phyloP scores from a whole-genome alignment of 1,140 invertebrate genomes.

The Drosophila arawakana region DNA sequence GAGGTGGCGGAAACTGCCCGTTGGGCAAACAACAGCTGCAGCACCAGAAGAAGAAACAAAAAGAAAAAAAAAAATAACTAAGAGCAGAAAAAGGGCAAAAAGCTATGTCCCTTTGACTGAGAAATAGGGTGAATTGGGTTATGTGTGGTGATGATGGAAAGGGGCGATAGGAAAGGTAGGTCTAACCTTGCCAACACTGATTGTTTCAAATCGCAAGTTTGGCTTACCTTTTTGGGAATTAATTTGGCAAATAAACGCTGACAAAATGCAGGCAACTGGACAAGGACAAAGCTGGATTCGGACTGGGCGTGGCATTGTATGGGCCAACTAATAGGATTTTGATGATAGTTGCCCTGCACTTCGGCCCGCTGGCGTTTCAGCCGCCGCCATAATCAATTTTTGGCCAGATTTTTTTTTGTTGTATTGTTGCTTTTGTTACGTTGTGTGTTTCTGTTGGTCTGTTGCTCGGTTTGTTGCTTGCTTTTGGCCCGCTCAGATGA shows the following conservation, averaged over 20 bases:
- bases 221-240: constrained; percentile 82
- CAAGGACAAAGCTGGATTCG: constrained; percentile 65
- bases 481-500: constrained; percentile 52
- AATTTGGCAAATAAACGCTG: constrained; percentile 83
- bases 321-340: constrained; percentile 82
- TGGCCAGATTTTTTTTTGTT: constrained; percentile 59
- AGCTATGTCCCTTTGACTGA: constrained; percentile 33
- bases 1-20: constrained; percentile 51
- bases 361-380: constrained; percentile 49
- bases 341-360: constrained; percentile 69
- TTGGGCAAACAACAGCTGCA: constrained; percentile 76
- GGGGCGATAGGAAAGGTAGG: neutral
- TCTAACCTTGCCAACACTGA: constrained; percentile 61
- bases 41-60: constrained; percentile 32
- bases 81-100: constrained; percentile 64
- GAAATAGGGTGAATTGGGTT: constrained; percentile 16
- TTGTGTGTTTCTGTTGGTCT: constrained; percentile 15
- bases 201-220: constrained; percentile 83
- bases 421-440: constrained; percentile 25
- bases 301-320: constrained; percentile 31
- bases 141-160: neutral
- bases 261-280: constrained; percentile 80
- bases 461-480: constrained; percentile 35
- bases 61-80: no score
- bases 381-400: constrained; percentile 77